A percentile compares a stretch with the other conserved stretches of the same genome.
phyloP scores from a whole-genome alignment of 2,797 vertebrate genomes.

The Meda fulgida region DNA sequence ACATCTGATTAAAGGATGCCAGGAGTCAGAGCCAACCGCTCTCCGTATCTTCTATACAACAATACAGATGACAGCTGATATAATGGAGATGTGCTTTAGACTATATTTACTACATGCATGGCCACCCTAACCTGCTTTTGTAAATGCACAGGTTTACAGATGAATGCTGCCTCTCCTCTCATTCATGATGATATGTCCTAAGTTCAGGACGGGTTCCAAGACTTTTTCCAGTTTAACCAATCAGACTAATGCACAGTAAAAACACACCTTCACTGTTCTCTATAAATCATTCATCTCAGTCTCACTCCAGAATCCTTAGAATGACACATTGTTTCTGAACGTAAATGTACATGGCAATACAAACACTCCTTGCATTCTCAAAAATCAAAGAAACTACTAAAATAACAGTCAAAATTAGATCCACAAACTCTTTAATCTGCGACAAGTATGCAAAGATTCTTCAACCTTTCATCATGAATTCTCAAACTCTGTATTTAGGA shows the following conservation, averaged over 20 bases:
- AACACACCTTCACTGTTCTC: slow-evolving; percentile 65
- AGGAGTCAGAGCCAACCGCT: not conserved
- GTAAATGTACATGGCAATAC: not conserved
- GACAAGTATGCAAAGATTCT: not conserved
- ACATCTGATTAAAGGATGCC: not conserved
- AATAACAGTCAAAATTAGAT: not conserved
- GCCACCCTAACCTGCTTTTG: not conserved
- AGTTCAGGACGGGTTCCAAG: not conserved
- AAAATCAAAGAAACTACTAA: not conserved
- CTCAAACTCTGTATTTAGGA: not conserved
- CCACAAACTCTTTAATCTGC: not conserved
- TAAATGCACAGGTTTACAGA: not conserved
- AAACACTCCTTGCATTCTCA: not conserved
- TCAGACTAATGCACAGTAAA: slow-evolving; percentile 62
- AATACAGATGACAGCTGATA: not conserved
- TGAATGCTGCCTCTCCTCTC: not conserved
- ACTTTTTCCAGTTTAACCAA: slow-evolving; percentile 40
- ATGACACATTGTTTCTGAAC: not conserved
- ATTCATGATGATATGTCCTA: not conserved
- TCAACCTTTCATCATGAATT: not conserved
- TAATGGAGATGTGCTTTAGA: not conserved
- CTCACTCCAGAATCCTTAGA: slow-evolving; percentile 44
- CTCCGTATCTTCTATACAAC: not conserved
- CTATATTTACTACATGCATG: not conserved
- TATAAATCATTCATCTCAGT: slow-evolving; percentile 73